Base-by-base conservation (phyloP, 1,140 invertebrate species). In the Octopus bimaculoides region DNA sequence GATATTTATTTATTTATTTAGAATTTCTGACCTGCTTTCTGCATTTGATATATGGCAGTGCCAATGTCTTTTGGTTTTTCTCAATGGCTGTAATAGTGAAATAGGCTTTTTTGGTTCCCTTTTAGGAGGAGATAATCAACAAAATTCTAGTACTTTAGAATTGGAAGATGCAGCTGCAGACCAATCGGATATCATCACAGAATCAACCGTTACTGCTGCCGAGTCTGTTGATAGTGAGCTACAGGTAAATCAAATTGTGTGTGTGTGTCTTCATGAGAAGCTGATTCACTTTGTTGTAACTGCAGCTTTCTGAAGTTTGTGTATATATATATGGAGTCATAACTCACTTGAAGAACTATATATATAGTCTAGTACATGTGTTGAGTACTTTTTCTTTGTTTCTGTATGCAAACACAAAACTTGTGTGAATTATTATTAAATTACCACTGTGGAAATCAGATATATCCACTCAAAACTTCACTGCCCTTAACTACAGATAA, bases 141-240 rank as follows among this genome's bases (percentile, higher is more conserved):
- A 71, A 20, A 71, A 71, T 71, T 71, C 66, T 71, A 71, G 66
- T 6, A 71, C 66, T 71, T 71, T 71, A 71, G 66, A 71, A 14
- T 71, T 71, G 14, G 66, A 71, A 20, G 66, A 71, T 71, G 14
- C 66, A n/a, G 66, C 66, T 20, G 26, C 66, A n/a, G 66, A 71
- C 66, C 66, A 71, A 20, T 14, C 66, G 6, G 75, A 76, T 41
- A 76, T 53, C 75, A 76, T 54, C 53, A 54, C 75, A 52, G 52
- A 77, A 20, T 77, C 77, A 61, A 77, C 77, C 5, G 77, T 56
- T 54, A 56, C 52, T n/a, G 55, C 77, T 14, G 77, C 52, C 14
- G 20, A n/a, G 41, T 76, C 75, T 6, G 75, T 76, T 76, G 52
- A 71, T n/a, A n/a, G 17, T 71, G 9, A 71, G 26, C 66, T 71